Evolutionary conservation across 2,797 vertebrate species (phyloP).

Genomic region (Sebastes hopkinsi): DNA sequence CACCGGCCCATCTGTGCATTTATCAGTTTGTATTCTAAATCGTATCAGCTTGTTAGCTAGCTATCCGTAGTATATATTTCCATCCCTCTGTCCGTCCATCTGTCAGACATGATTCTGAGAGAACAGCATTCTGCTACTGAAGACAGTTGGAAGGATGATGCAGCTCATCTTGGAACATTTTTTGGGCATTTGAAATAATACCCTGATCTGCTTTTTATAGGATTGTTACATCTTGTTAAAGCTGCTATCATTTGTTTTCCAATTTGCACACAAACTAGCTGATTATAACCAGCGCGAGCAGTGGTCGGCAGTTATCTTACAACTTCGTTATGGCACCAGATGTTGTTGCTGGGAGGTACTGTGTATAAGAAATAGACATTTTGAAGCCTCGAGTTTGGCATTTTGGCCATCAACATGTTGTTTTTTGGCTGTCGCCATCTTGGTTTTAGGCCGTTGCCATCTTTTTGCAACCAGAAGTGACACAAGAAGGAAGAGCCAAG

Average conservation of each 20-base stretch:
- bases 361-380: too few relatives aligned
- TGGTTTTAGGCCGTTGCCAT: too few relatives aligned
- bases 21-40: slow-evolving; percentile 4
- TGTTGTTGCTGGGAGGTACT: not conserved
- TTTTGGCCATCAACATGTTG: too few relatives aligned
- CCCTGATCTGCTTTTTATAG: not conserved
- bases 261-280: not conserved
- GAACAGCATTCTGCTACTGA: not conserved
- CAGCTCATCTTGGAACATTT: not conserved
- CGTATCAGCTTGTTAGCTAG: slow-evolving; percentile 7
- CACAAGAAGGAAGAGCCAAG: rapidly evolving
- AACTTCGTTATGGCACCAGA: not conserved
- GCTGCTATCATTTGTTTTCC: not conserved
- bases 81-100: slow-evolving; percentile 6
- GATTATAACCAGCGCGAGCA: not conserved
- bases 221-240: not conserved
- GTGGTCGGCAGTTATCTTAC: not conserved
- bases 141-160: not conserved
- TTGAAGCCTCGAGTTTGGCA: too few relatives aligned
- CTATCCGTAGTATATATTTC: not conserved
- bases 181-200: not conserved
- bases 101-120: slow-evolving; percentile 5
- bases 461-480: too few relatives aligned
- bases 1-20: slow-evolving; percentile 44
- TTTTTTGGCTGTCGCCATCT: too few relatives aligned